These are phyloP conservation scores for Merops nubicus DNA, from an alignment of 2,113 vertebrate genomes.

Conservation along the genomic window DNA sequence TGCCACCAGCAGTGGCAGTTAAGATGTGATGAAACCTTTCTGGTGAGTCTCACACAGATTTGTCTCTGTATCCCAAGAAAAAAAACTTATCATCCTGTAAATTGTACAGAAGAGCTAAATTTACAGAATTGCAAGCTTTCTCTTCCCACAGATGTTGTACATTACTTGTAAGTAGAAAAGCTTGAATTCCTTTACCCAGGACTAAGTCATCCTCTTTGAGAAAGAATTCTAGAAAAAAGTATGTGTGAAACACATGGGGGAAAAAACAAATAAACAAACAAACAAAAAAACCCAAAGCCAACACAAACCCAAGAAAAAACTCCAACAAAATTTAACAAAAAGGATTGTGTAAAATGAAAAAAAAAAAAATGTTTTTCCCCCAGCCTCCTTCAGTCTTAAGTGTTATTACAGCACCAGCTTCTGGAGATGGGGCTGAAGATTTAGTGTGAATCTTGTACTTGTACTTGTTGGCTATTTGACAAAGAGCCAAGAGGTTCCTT, in stretches of 20 bases:
- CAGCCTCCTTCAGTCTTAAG: not conserved
- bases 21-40: not conserved
- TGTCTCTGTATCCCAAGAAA: not conserved
- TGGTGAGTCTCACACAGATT: not conserved
- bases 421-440: conserved; percentile 7
- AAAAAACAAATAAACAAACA: no score
- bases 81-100: not conserved
- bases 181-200: not conserved
- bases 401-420: conserved; percentile 44
- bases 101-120: not conserved
- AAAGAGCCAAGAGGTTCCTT: not conserved
- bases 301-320: not conserved
- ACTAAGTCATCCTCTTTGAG: not conserved
- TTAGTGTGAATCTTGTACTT: not conserved
- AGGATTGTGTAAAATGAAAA: not conserved
- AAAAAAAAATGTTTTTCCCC: not conserved
- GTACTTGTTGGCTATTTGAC: not conserved
- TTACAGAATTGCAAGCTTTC: not conserved
- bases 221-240: not conserved
- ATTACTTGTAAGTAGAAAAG: not conserved
- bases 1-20: not conserved
- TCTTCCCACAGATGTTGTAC: not conserved
- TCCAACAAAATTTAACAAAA: not conserved
- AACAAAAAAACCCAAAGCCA: no score
- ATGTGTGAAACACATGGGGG: not conserved